Evolutionary conservation across 2,113 vertebrate species (phyloP), one percentile per base, ranked within the genome.

Genomic region (Pachyramphus minor): DNA sequence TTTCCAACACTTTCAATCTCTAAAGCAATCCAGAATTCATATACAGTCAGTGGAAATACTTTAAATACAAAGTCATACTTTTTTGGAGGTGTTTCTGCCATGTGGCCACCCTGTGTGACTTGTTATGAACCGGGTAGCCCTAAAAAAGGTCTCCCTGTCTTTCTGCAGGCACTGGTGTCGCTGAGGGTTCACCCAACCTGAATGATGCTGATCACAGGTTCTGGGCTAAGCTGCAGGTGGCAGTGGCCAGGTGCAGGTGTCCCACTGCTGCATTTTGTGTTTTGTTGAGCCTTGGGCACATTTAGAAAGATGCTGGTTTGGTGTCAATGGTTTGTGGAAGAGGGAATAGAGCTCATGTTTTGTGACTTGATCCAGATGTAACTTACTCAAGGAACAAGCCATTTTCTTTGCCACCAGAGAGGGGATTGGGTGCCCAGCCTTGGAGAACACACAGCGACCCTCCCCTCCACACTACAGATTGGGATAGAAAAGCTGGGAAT

Each of bases 1-100:
- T 99, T 99, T 69, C 99, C 99, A 47, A 99, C 97, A 1, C 96
- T 99, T 97, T 99, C 99, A 5, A 98, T 99, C 97, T 99, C 99
- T 99, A 96, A 60, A 74, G 49, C 21, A 84, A 88, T 96, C 69
- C 39, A 93, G 68, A 97, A 96, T 73, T 60, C 27, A 42, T 15
- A 42, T 10, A 52, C 35, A n/a, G 83, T 94, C 56, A 87, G n/a
- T 80, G n/a, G 78, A 62, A 90, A 86, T 12, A 33, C 58, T 73
- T 91, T 56, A 50, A 62, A 66, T 39, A 23, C 5, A 9, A 79
- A 63, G 37, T 23, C 55, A 31, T 7, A 1, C 69, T 74, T 93
- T 94, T 69, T 17, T 75, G 63, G 53, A 62, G 44, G 15, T 39
- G 4, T 58, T 78, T 60, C 52, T 73, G 37, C 50, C 11, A 67